phyloP scores from a whole-genome alignment of 2,888 invertebrate species.

The Metacarcinus magister region DNA sequence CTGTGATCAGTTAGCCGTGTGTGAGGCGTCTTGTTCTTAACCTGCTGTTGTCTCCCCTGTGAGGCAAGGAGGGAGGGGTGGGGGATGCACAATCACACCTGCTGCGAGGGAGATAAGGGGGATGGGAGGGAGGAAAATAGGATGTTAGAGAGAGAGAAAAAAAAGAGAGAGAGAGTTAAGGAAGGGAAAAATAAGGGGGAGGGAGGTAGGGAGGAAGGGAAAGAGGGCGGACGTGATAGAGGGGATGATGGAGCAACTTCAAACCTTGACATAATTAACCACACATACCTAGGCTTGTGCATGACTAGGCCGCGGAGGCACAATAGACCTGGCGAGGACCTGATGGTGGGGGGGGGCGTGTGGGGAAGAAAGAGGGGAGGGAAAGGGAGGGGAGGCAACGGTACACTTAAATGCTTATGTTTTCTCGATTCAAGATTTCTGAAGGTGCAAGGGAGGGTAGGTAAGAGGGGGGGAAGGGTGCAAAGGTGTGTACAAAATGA shows the following conservation, averaged over 20 bases:
- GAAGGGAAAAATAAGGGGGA: background rate
- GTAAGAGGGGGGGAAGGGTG: constrained; percentile 49
- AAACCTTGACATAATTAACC: constrained; percentile 5
- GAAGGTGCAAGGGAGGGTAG: background rate
- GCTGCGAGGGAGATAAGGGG: background rate
- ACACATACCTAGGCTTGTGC: background rate
- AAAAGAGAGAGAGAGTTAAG: background rate
- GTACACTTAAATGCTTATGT: background rate
- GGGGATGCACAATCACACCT: background rate
- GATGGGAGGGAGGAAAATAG: background rate
- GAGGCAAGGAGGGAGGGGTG: background rate
- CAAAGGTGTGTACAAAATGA: background rate
- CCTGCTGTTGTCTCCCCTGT: background rate
- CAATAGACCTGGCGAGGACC: background rate
- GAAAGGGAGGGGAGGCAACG: background rate
- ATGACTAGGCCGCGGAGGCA: background rate
- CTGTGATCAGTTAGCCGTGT: background rate
- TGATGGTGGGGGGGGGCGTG: background rate
- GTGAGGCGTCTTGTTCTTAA: background rate
- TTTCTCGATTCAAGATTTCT: background rate
- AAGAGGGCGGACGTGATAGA: background rate
- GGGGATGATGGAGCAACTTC: background rate
- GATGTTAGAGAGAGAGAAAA: background rate
- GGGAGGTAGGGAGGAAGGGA: background rate
- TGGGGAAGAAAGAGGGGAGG: background rate